Evolutionary conservation across 2,113 vertebrate genomes (phyloP).

Genomic region (Bufo gargarizans): DNA sequence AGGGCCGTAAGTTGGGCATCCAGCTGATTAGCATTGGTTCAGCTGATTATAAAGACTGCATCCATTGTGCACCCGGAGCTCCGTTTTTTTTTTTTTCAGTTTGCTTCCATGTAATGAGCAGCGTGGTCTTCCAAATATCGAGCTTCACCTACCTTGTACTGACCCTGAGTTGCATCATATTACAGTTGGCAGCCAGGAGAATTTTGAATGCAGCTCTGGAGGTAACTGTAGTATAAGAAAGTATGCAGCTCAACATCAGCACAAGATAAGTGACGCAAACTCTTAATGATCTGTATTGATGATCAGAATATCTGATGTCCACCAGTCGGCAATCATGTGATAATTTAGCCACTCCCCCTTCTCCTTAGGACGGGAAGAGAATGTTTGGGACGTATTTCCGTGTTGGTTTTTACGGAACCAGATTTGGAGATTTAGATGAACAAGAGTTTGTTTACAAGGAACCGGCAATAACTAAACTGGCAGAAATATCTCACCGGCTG

Average conservation of each 20-base stretch:
- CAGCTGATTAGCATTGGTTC: not conserved
- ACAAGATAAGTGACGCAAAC: not conserved
- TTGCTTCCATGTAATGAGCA: not conserved
- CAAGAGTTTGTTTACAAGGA: conserved; percentile 99
- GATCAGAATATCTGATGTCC: not conserved
- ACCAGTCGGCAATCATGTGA: not conserved
- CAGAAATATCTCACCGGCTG: conserved; percentile 94
- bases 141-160: not conserved
- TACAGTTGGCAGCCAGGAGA: not conserved
- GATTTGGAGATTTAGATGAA: conserved; percentile 96
- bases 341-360: conserved; percentile 65
- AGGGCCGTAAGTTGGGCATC: too few species aligned
- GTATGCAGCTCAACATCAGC: not conserved
- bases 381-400: conserved; percentile 99
- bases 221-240: not conserved
- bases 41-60: not conserved
- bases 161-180: not conserved
- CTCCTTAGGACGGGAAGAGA: conserved; percentile 89
- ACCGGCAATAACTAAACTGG: conserved; percentile 95
- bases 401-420: conserved; percentile 95
- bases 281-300: not conserved
- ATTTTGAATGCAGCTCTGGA: not conserved
- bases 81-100: not conserved
- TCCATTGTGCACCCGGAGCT: not conserved
- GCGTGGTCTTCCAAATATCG: not conserved